phyloP scores from a whole-genome alignment of 2,797 vertebrate genomes.

The Poecilia gillii region DNA sequence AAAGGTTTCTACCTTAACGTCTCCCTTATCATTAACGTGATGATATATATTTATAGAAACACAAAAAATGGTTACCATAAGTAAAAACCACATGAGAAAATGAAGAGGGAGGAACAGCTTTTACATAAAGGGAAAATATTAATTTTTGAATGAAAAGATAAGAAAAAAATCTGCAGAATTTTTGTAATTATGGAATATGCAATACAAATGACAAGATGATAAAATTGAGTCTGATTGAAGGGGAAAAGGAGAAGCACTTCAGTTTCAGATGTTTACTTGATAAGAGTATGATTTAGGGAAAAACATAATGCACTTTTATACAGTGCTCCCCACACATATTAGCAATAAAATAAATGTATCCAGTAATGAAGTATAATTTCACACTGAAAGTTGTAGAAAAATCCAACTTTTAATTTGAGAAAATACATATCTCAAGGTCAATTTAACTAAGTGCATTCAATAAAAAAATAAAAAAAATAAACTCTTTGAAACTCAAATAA shows the following conservation, averaged over 20 bases:
- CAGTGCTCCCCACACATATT: background rate
- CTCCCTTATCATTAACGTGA: background rate
- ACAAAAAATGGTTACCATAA: too few relatives aligned
- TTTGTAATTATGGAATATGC: conserved; percentile 1
- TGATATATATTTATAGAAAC: background rate
- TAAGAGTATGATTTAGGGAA: background rate
- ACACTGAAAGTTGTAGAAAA: background rate
- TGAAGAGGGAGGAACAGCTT: background rate
- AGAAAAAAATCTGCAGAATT: background rate
- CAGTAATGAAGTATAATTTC: background rate
- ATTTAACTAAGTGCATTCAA: background rate
- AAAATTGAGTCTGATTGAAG: conserved; percentile 8
- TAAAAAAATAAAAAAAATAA: background rate
- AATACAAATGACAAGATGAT: background rate
- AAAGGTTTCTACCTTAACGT: background rate
- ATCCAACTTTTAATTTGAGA: background rate
- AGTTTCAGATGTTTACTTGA: background rate
- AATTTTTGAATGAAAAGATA: background rate
- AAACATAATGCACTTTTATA: background rate
- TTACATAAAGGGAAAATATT: background rate
- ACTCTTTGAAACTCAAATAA: background rate
- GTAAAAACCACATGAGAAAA: background rate
- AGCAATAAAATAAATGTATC: background rate
- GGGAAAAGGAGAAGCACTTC: background rate
- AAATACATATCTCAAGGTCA: background rate